Evolutionary conservation across 2,888 invertebrate species (phyloP), one percentile per base, ranked within the genome.

Genomic region (Melanophora roralis): DNA sequence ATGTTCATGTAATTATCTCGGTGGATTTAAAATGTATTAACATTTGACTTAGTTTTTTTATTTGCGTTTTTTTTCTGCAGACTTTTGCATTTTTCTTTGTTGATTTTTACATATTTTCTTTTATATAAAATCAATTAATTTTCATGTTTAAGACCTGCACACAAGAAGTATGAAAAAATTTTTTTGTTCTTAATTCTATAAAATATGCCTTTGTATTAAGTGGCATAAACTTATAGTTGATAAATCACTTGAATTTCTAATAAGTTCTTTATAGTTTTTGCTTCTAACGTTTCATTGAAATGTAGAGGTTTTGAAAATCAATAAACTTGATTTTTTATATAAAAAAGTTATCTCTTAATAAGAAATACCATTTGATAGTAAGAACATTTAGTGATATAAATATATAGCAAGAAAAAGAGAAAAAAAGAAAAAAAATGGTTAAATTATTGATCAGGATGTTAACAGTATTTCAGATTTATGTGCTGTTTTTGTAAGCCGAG

Each of bases 1-100:
- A 80, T 80, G 76, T 76, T 73, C 72, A 43, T 45, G 64, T 72
- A 77, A 72, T 71, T 77, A 71, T 77, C 69, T 71, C 69, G 34
- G 34, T 23, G 69, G 76, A 67, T 43, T 72, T 76, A n/a, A 51
- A 72, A 72, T 72, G 62, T 72, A 73, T 76, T 80, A 76, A 76
- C 71, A 72, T 72, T 80, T 71, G 53, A 74, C 74, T 74, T 72
- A 59, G 43, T 53, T 38, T 11, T 19, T 68, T 69, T 57, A 77
- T 45, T 49, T 32, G 38, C 51, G 43, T 19, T 40, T 36, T 59
- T 16, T 32, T 64, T 64, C 38, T 64, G 36, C 34, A 21, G 43
- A 23, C 43, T 8, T 43, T 6, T 55, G 45, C 43, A 62, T 57
- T 49, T 34, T 14, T 36, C 36, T 67, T 59, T 65, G 16, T 45